Conservation (phyloP, 2,888 invertebrate species). For the Mesorhabditis spiculigera region DNA sequence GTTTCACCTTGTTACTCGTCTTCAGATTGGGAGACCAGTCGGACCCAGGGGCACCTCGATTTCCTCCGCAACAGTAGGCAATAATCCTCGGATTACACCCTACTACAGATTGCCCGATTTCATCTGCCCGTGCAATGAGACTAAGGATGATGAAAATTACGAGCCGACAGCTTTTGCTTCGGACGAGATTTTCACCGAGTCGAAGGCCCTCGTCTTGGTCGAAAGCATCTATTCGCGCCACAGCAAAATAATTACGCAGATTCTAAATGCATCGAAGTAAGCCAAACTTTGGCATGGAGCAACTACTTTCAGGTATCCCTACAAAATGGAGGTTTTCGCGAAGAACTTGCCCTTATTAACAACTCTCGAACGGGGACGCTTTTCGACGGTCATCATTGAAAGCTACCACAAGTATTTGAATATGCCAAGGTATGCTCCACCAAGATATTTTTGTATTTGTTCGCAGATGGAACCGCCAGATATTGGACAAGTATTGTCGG, state of each 20-base stretch:
- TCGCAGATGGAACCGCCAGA: constrained; percentile 86
- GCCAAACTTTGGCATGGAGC: constrained; percentile 75
- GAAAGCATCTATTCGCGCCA: constrained; percentile 88
- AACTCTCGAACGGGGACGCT: constrained; percentile 88
- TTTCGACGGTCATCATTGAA: constrained; percentile 92
- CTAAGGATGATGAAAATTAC: not conserved
- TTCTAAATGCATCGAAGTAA: constrained; percentile 78
- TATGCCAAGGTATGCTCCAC: constrained; percentile 70
- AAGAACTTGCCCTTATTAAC: constrained; percentile 69
- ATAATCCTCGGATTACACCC: not conserved
- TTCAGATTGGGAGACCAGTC: not conserved
- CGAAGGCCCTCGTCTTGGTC: constrained; percentile 76
- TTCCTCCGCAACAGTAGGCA: not conserved
- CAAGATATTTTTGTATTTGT: not conserved
- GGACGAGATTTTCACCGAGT: constrained; percentile 13
- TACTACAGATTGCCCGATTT: not conserved
- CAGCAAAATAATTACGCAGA: constrained; percentile 83
- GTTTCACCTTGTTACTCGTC: not conserved
- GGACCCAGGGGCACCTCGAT: not conserved
- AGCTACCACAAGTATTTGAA: constrained; percentile 90
- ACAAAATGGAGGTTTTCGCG: constrained; percentile 31
- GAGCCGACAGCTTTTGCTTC: not conserved
- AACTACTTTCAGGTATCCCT: constrained; percentile 22
- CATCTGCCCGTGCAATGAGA: not conserved
- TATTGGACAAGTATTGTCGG: constrained; percentile 91